These are phyloP conservation scores for Bellardia pandia DNA, from an alignment of 2,888 invertebrate species.

Conservation along the genomic window DNA sequence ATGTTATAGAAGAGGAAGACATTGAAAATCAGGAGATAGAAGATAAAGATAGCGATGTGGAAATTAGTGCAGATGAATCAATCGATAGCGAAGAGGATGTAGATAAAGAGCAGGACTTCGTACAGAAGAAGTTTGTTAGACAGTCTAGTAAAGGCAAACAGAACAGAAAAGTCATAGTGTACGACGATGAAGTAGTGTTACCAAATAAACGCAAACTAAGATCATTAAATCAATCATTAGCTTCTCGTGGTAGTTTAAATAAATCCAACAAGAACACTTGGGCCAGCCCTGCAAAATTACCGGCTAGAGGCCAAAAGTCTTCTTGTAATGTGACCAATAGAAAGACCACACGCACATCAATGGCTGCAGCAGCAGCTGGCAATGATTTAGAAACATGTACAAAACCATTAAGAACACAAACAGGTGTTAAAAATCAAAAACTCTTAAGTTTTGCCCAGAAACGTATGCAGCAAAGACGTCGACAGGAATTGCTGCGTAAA, in stretches of 20 bases:
- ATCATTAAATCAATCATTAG: constrained; percentile 37
- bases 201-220: constrained; percentile 52
- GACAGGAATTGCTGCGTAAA: constrained; percentile 42
- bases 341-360: constrained; percentile 82
- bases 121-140: neutral
- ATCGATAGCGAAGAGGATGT: neutral
- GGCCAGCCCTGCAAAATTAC: constrained; percentile 2
- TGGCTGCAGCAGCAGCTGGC: constrained; percentile 77
- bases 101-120: neutral
- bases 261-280: constrained; percentile 58
- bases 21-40: constrained; percentile 72
- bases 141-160: constrained; percentile 28
- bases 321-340: constrained; percentile 77
- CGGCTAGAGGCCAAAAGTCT: constrained; percentile 51
- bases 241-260: constrained; percentile 62
- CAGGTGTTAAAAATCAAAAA: constrained; percentile 75
- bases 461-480: constrained; percentile 59
- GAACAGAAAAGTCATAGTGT: constrained; percentile 27
- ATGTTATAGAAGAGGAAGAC: no score
- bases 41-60: constrained; percentile 10
- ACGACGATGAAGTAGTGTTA: constrained; percentile 34
- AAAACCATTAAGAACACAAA: constrained; percentile 46
- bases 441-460: constrained; percentile 72
- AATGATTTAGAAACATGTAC: constrained; percentile 34
- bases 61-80: constrained; percentile 31